phyloP scores from a whole-genome alignment of 2,797 vertebrate genomes.

The Microctenopoma stevenorrisi region DNA sequence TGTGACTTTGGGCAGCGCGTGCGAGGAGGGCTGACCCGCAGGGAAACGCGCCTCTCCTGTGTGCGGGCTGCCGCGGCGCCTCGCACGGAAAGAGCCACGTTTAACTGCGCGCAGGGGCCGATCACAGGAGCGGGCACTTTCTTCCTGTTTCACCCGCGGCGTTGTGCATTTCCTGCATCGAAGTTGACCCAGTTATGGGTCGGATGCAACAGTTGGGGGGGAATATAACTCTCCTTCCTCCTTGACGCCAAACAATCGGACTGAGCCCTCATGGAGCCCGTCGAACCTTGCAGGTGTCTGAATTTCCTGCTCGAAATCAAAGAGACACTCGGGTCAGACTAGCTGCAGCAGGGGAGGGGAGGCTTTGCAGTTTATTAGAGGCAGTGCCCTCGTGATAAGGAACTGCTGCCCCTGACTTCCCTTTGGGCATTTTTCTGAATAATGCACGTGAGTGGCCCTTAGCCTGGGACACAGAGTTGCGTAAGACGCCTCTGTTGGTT shows the following conservation, averaged over 20 bases:
- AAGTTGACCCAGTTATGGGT: constrained; percentile 70
- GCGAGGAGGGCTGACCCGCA: neutral
- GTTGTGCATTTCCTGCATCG: constrained; percentile 50
- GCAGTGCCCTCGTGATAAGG: constrained; percentile 1
- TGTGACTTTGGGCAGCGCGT: neutral
- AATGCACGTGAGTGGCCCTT: constrained; percentile 29
- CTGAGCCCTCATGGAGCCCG: constrained; percentile 35
- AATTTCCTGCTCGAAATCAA: constrained; percentile 23
- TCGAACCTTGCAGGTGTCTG: constrained; percentile 70
- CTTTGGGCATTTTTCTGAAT: constrained; percentile 10
- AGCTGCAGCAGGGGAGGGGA: neutral
- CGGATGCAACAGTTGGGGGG: constrained; percentile 78
- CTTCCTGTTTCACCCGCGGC: constrained; percentile 37
- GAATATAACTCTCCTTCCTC: constrained; percentile 24
- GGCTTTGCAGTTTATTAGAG: neutral
- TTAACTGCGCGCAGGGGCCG: constrained; percentile 16
- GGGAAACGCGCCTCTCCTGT: constrained; percentile 28
- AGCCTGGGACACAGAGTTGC: constrained; percentile 14
- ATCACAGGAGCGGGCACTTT: constrained; percentile 19
- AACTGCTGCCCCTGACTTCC: constrained; percentile 30
- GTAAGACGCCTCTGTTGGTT: constrained; percentile 30
- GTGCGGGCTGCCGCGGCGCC: constrained; percentile 13
- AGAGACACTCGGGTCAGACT: too few relatives aligned
- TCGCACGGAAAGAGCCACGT: constrained; percentile 57
- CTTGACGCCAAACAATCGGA: constrained; percentile 50